phyloP scores from a whole-genome alignment of 2,888 invertebrate species.

The Melanchra persicariae region DNA sequence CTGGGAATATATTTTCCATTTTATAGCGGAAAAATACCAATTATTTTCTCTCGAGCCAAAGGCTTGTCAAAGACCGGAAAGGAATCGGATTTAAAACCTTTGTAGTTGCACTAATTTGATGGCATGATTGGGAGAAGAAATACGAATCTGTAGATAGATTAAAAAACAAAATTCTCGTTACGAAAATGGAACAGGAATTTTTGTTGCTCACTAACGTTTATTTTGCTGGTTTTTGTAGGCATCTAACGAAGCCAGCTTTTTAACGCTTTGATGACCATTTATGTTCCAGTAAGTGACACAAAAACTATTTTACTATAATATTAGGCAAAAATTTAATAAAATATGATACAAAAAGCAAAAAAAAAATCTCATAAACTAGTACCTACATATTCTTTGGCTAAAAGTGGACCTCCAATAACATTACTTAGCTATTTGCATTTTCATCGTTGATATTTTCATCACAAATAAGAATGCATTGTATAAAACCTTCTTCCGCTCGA shows the following conservation, averaged over 20 bases:
- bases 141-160: background rate
- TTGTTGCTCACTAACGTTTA: slow-evolving; percentile 5
- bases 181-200: background rate
- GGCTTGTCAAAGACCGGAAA: slow-evolving; percentile 41
- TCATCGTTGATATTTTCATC: too few relatives aligned
- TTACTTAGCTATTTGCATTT: too few relatives aligned
- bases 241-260: too few relatives aligned
- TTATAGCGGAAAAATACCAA: slow-evolving; percentile 28
- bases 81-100: slow-evolving; percentile 31
- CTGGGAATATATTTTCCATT: slow-evolving; percentile 10
- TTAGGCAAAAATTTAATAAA: too few relatives aligned
- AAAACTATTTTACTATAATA: too few relatives aligned
- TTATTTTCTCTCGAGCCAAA: slow-evolving; percentile 38
- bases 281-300: background rate
- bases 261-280: too few relatives aligned
- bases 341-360: too few relatives aligned
- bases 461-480: too few relatives aligned
- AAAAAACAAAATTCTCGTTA: background rate
- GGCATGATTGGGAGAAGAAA: slow-evolving; percentile 4
- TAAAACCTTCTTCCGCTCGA: too few relatives aligned
- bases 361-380: too few relatives aligned
- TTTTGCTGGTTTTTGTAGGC: background rate
- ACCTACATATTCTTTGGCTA: too few relatives aligned
- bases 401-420: too few relatives aligned
- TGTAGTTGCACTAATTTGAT: slow-evolving; percentile 32